Evolutionary conservation across 2,113 vertebrate species (phyloP).

Genomic region (Jacana jacana): DNA sequence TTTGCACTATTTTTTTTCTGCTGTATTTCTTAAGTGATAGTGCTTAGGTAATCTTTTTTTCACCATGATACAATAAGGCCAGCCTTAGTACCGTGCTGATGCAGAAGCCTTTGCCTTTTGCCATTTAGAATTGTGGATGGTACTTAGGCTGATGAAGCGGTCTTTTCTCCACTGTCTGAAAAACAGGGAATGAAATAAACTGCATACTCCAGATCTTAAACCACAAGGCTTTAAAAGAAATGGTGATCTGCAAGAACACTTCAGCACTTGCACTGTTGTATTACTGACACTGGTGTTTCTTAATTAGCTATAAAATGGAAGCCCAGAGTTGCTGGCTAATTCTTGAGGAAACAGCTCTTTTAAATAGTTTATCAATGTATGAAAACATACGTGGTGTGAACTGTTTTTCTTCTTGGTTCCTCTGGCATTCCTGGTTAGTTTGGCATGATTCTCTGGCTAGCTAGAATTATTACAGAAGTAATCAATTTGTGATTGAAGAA

Average conservation of each 20-base stretch:
- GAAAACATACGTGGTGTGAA: background rate
- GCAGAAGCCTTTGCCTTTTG: background rate
- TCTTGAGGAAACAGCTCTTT: background rate
- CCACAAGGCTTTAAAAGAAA: background rate
- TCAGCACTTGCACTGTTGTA: background rate
- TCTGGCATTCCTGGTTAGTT: background rate
- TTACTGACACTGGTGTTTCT: background rate
- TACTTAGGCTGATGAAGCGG: background rate
- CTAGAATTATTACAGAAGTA: background rate
- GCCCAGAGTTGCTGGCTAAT: background rate
- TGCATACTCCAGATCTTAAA: background rate
- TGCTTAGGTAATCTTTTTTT: background rate
- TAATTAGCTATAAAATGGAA: background rate
- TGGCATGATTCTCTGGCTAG: background rate
- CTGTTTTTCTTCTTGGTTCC: background rate
- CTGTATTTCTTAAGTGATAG: background rate
- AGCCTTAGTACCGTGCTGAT: accelerated
- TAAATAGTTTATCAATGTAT: background rate
- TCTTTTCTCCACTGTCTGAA: background rate
- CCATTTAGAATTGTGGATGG: background rate
- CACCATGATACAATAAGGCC: background rate
- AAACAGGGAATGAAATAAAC: background rate
- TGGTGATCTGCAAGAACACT: background rate
- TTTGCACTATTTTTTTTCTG: background rate
- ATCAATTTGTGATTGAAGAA: background rate